Evolutionary conservation across 2,888 invertebrate species (phyloP), one percentile per base, ranked within the genome.

Genomic region (Alentia gelatinosa): DNA sequence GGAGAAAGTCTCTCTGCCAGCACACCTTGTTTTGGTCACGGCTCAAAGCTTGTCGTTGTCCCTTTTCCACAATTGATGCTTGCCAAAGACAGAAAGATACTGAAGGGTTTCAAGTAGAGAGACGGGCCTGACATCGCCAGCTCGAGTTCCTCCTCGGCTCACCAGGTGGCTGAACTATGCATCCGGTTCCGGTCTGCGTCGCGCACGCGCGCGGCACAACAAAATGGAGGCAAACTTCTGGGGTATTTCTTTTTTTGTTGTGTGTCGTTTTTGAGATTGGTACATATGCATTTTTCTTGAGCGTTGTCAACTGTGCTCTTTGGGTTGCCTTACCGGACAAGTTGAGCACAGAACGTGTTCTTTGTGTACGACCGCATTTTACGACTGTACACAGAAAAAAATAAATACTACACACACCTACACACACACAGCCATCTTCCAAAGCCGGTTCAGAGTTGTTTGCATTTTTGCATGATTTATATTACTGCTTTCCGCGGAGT

Each of bases 401-500:
- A n/a, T n/a, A n/a, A n/a, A n/a, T n/a, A n/a, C n/a, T n/a, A n/a
- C n/a, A n/a, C n/a, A n/a, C n/a, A n/a, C n/a, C n/a, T n/a, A n/a
- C n/a, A n/a, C n/a, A 39, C 40, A 79, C 50, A 86, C 86, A 33
- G n/a, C 86, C 86, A 42, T 86, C 86, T 86, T 86, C 86, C 86
- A 86, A 42, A 86, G 26, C 86, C 50, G 47, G 50, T 86, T 86
- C 86, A 86, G 50, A 86, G 86, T 86, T 86, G 86, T 86, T 86
- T 86, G 86, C 86, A 86, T 86, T 86, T 86, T 86, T 86, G 86
- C 86, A 86, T 86, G 86, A 86, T 86, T 86, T 86, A 86, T 86
- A 86, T 86, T 86, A 86, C 86, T 86, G 86, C 86, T 86, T 86
- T 86, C 86, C n/a, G 30, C 86, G 86, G 86, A 86, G 86, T 86